Percentiles rank a stretch among this genome's conserved stretches.
Evolutionary conservation across 2,888 invertebrate species (phyloP).

Genomic region (Prenolepis imparis): DNA sequence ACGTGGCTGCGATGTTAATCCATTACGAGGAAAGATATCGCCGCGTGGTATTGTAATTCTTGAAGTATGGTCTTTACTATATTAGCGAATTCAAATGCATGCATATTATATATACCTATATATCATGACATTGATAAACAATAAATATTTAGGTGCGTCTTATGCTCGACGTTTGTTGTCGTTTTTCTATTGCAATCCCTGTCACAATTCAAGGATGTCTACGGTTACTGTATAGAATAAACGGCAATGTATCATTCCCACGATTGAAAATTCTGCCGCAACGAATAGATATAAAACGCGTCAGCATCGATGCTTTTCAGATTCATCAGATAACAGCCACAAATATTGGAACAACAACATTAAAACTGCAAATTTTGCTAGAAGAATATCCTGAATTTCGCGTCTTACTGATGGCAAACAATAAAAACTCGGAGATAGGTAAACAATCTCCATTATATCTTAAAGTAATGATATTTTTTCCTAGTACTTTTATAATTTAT

Average conservation of each 20-base stretch:
- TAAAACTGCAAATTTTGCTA: constrained; percentile 80
- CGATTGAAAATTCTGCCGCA: constrained; percentile 86
- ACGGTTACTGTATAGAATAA: constrained; percentile 65
- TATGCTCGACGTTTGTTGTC: constrained; percentile 71
- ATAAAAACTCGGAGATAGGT: constrained; percentile 61
- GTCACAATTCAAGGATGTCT: constrained; percentile 70
- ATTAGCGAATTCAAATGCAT: background rate
- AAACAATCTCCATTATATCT: background rate
- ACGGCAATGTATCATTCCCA: constrained; percentile 85
- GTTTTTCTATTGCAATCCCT: constrained; percentile 63
- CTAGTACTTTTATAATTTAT: no score
- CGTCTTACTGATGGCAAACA: constrained; percentile 72
- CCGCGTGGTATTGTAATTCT: constrained; percentile 74
- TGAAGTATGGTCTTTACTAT: constrained; percentile 53
- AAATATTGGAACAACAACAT: constrained; percentile 79
- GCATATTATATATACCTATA: background rate
- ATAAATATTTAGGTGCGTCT: constrained; percentile 65
- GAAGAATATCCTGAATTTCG: constrained; percentile 83
- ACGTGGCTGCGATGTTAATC: constrained; percentile 70
- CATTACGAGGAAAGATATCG: constrained; percentile 67
- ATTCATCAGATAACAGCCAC: constrained; percentile 77
- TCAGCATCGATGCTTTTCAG: constrained; percentile 83
- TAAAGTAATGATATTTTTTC: background rate
- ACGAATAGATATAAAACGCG: constrained; percentile 87
- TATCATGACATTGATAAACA: background rate